Evolutionary conservation across 2,113 vertebrate species (phyloP).

Genomic region (Craseonycteris thonglongyai): DNA sequence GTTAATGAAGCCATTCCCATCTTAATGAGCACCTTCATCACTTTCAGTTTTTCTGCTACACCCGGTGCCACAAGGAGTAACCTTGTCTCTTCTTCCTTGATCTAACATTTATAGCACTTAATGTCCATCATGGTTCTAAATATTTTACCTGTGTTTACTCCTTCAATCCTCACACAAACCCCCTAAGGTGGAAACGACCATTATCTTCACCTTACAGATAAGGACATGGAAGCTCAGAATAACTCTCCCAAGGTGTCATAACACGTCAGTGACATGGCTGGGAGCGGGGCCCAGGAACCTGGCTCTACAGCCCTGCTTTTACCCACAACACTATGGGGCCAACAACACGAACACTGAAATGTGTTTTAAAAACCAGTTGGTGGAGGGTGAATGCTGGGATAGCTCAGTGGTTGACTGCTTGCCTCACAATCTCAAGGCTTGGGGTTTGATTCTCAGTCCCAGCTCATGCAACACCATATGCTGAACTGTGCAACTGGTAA

Average conservation of each 20-base stretch:
- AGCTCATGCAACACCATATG: too few species aligned
- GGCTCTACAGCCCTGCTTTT: not conserved
- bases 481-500: too few species aligned
- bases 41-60: not conserved
- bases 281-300: not conserved
- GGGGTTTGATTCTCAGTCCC: too few species aligned
- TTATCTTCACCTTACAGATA: not conserved
- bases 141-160: not conserved
- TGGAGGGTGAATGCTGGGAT: too few species aligned
- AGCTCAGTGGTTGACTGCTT: too few species aligned
- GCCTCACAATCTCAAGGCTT: too few species aligned
- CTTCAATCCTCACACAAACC: not conserved
- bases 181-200: not conserved
- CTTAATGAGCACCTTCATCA: not conserved
- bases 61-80: not conserved
- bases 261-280: not conserved
- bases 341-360: not conserved
- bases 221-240: not conserved
- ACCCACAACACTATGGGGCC: not conserved
- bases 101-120: not conserved
- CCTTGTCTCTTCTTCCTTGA: not conserved
- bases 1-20: not conserved
- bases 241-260: not conserved
- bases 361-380: not conserved
- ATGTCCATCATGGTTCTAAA: not conserved